Base-by-base conservation (phyloP, 2,797 vertebrate species). In the Typhlichthys subterraneus region DNA sequence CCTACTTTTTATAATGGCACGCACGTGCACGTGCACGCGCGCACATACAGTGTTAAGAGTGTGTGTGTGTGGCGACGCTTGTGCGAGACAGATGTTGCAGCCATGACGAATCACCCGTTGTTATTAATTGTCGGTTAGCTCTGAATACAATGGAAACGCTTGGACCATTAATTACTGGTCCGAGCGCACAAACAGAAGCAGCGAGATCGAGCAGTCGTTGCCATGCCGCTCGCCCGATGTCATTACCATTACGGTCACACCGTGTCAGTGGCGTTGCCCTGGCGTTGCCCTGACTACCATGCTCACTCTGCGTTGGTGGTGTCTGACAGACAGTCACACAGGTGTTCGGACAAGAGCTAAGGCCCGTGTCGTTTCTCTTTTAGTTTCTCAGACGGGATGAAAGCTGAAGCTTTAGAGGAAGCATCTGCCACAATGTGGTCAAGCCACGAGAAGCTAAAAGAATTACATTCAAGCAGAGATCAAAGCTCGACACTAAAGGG, bases 51-150 rank as follows among this genome's bases (percentile, higher is more conserved):
- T 29, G 23, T 29, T 4, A 29, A 29, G 23, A 53, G 88, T 90
- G 87, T 90, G 93, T 88, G 93, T 88, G 88, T 94, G 92, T 94
- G 94, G 93, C 94, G 94, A 93, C 87, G 93, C 95, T 93, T 95
- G 94, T 95, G 94, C 93, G 93, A 94, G 95, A 95, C 95, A 96
- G 95, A 96, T 97, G 95, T 96, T 96, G 94, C 92, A 94, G 93
- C 94, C 93, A 93, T 95, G 95, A 96, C 95, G 95, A 95, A 95
- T 95, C 93, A 93, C 92, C 93, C 91, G 89, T 91, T 91, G 94
- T 96, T 95, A 98, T 96, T 96, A 96, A 97, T 97, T 94, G 94
- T 94, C 94, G 92, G 93, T 96, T 96, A 95, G 94, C 93, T 94
- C 92, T 92, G 93, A 95, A 94, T 93, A 95, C 94, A 96, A 93